These are phyloP conservation scores for Laspeyria flexula DNA, from an alignment of 2,888 invertebrate species.

Conservation along the genomic window DNA sequence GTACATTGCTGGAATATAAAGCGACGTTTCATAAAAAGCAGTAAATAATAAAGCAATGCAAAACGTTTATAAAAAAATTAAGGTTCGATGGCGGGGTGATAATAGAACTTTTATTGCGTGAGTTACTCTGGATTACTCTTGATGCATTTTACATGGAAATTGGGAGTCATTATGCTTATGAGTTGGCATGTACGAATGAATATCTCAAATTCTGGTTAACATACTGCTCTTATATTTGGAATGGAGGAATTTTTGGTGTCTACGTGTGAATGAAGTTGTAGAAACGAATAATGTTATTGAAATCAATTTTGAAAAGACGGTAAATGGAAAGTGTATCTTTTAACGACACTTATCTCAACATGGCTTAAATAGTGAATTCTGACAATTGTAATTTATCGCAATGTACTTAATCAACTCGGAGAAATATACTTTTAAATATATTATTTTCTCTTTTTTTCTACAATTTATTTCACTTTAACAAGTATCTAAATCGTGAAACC, in stretches of 20 bases:
- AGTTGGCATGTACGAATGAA: conserved; percentile 33
- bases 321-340: too few species aligned
- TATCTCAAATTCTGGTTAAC: conserved; percentile 26
- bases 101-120: conserved; percentile 43
- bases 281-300: too few species aligned
- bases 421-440: too few species aligned
- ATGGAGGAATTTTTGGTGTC: neutral
- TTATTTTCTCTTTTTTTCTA: too few species aligned
- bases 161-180: conserved; percentile 43
- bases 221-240: neutral
- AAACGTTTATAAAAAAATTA: conserved; percentile 31
- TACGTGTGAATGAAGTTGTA: neutral
- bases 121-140: conserved; percentile 40
- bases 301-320: too few species aligned
- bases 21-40: conserved; percentile 37
- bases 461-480: too few species aligned
- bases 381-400: too few species aligned
- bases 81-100: conserved; percentile 39
- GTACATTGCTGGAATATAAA: conserved; percentile 50
- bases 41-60: conserved; percentile 50
- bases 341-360: too few species aligned
- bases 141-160: conserved; percentile 41
- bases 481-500: too few species aligned
- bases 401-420: too few species aligned
- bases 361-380: too few species aligned